phyloP scores from a whole-genome alignment of 2,113 vertebrate genomes.

The Hassar affinis region DNA sequence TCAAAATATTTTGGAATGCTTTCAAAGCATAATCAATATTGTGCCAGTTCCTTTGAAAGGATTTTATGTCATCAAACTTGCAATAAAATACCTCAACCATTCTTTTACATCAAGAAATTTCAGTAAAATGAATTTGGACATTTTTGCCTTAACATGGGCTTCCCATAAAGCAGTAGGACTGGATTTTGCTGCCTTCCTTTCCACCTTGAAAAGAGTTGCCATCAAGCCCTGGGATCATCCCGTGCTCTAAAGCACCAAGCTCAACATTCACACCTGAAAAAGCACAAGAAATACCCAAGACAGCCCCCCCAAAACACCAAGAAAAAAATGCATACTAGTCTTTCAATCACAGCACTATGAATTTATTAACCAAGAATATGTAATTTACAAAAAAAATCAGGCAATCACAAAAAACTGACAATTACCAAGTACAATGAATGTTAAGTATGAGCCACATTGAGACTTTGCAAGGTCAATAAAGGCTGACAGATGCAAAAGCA shows the following conservation, averaged over 20 bases:
- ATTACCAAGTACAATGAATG: conserved; percentile 54
- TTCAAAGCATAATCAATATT: neutral
- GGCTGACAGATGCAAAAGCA: conserved; percentile 65
- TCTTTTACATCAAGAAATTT: conserved; percentile 27
- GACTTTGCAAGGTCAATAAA: conserved; percentile 67
- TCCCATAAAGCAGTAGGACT: conserved; percentile 63
- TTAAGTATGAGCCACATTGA: conserved; percentile 66
- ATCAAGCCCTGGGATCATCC: conserved; percentile 71
- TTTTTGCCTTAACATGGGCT: conserved; percentile 53
- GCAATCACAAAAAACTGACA: conserved; percentile 56
- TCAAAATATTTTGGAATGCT: conserved; percentile 40
- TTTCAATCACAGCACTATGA: conserved; percentile 75
- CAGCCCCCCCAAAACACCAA: conserved; percentile 53
- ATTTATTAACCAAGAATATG: conserved; percentile 76
- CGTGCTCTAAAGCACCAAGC: conserved; percentile 72
- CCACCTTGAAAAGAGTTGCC: conserved; percentile 72
- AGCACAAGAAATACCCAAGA: conserved; percentile 77
- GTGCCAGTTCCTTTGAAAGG: neutral
- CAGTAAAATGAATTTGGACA: conserved; percentile 26
- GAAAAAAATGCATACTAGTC: conserved; percentile 76
- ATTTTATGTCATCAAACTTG: neutral
- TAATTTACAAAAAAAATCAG: conserved; percentile 67
- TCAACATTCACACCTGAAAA: conserved; percentile 77
- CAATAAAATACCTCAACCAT: neutral
- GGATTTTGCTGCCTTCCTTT: conserved; percentile 75